phyloP scores from a whole-genome alignment of 2,113 vertebrate genomes.

The Cryptoleucopteryx plumbea region DNA sequence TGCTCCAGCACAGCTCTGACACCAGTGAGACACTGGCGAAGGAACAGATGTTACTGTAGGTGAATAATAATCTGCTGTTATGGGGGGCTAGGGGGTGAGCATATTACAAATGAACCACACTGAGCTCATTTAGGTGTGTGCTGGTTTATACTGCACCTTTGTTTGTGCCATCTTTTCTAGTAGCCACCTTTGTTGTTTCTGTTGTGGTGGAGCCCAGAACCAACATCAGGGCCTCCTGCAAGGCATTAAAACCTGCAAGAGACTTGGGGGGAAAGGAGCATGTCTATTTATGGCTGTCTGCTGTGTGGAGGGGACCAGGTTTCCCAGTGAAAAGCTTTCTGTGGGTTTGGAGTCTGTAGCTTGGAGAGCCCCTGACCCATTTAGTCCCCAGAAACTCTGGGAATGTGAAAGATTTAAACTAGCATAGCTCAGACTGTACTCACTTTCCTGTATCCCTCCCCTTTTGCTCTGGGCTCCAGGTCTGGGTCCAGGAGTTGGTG shows the following conservation, averaged over 20 bases:
- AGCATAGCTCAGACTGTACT: background rate
- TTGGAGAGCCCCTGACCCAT: background rate
- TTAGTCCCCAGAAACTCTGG: background rate
- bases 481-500: background rate
- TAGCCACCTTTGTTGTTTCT: background rate
- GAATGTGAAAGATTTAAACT: background rate
- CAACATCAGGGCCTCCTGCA: background rate
- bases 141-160: background rate
- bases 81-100: background rate
- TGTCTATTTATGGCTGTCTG: background rate
- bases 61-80: slow-evolving; percentile 53
- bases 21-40: slow-evolving; percentile 17
- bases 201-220: background rate
- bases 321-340: background rate
- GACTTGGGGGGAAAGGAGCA: background rate
- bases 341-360: background rate
- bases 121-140: background rate
- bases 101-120: background rate
- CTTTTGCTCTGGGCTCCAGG: background rate
- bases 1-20: slow-evolving; percentile 34
- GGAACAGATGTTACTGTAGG: slow-evolving; percentile 53
- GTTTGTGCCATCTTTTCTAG: background rate
- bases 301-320: background rate
- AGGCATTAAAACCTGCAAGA: background rate
- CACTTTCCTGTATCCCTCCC: background rate